Conservation (phyloP, 2,888 invertebrate genomes). For the Steinernema scapterisci region DNA sequence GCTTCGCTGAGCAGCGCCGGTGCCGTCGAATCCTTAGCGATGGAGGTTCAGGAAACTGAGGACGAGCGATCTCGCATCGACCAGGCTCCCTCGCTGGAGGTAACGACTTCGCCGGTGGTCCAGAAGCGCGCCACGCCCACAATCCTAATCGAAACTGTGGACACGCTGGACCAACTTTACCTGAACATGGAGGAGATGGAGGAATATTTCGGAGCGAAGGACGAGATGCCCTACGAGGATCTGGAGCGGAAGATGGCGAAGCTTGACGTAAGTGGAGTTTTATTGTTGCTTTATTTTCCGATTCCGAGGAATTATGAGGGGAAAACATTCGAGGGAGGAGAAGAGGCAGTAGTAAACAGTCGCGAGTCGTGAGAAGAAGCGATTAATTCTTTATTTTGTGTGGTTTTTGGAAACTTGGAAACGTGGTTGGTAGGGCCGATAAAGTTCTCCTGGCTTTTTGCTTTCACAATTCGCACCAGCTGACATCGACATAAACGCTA, state of each 20-base stretch:
- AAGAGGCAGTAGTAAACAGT: too few species aligned
- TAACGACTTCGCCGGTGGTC: background rate
- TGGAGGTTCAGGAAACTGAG: slow-evolving; percentile 58
- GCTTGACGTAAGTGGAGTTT: slow-evolving; percentile 35
- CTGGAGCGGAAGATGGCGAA: slow-evolving; percentile 41
- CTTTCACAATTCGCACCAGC: too few species aligned
- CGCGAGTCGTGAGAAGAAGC: too few species aligned
- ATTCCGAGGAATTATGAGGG: slow-evolving; percentile 10
- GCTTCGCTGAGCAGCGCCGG: slow-evolving; percentile 38
- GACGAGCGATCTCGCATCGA: slow-evolving; percentile 35
- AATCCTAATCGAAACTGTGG: slow-evolving; percentile 32
- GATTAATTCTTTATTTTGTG: too few species aligned
- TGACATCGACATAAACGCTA: too few species aligned
- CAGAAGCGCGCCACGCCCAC: slow-evolving; percentile 20
- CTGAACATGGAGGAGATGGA: slow-evolving; percentile 42
- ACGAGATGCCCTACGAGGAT: slow-evolving; percentile 42
- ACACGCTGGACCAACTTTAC: slow-evolving; percentile 42
- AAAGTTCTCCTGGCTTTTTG: too few species aligned
- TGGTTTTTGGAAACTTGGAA: too few species aligned
- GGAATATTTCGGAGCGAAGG: slow-evolving; percentile 40
- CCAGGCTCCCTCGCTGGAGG: slow-evolving; percentile 3
- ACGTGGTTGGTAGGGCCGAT: too few species aligned
- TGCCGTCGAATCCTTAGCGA: slow-evolving; percentile 46
- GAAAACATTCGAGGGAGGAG: background rate
- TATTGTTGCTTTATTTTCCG: background rate